Evolutionary conservation across 1,140 invertebrate species (phyloP), one percentile per base, ranked within the genome.

Genomic region (Rhyacophila brunnea): DNA sequence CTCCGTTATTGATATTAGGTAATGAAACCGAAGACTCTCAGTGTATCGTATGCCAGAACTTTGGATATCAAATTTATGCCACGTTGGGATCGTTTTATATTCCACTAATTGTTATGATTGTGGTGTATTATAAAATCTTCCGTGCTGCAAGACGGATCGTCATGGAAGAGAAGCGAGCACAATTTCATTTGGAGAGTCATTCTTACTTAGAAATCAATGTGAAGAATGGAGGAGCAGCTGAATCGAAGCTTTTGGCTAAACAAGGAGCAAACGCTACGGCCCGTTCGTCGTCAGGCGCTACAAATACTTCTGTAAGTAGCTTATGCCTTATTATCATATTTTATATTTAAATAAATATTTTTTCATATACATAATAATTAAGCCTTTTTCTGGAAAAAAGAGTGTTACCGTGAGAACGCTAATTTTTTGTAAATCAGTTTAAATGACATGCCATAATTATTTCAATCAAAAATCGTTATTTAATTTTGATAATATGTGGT

Each of bases 51-150:
- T 93, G 89, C 58, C 91, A 93, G 71, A 90, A 92, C 71, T 90
- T 90, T 71, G 90, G 85, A 62, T 95, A 91, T 75, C 91, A 93
- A 76, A 88, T 95, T 46, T 95, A 95, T 73, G 93, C 92, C 18
- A 95, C 92, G 0, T 78, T 93, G 55, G 89, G 90, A 35, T 93
- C 91, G 42, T 95, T 95, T 78, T 95, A 95, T 76, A 85, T 95
- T 64, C 93, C 93, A 0, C 74, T 95, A 18, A 82, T 88, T 49
- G 90, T 96, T 40, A 95, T 95, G 92, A 87, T 95, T 17, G 85
- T 91, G 57, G 90, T 95, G 1, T 95, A 96, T 70, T 91, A 92
- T 70, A 93, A 93, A 76, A 95, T 96, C 74, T 92, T 95, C 71
- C 81, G 87, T 42, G 91, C 90, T 0, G 91, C 91, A 4, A 82